Conservation (phyloP, 2,888 invertebrate species). For the Eugnorisma glareosa region DNA sequence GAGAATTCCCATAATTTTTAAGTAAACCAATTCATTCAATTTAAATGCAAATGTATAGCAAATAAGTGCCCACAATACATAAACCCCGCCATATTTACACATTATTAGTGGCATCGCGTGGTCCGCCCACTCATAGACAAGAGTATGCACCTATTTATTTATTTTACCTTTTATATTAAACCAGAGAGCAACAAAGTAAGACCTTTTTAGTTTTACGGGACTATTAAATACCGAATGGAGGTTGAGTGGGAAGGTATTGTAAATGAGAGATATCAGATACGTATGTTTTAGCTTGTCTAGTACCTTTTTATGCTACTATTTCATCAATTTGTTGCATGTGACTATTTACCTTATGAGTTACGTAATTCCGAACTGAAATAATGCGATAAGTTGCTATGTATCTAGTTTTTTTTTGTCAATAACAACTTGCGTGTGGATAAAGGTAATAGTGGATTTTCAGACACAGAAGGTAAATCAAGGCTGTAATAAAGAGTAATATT, state of each 20-base stretch:
- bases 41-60: slow-evolving; percentile 67
- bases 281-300: neutral
- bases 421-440: neutral
- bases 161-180: slow-evolving; percentile 55
- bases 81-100: slow-evolving; percentile 44
- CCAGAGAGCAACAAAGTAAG: slow-evolving; percentile 31
- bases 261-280: neutral
- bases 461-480: neutral
- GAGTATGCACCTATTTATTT: slow-evolving; percentile 69
- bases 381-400: neutral
- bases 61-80: slow-evolving; percentile 55
- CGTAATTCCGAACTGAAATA: neutral
- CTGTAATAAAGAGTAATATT: neutral
- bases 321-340: neutral
- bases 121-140: slow-evolving; percentile 68
- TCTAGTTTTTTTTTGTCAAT: neutral
- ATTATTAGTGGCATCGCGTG: slow-evolving; percentile 64
- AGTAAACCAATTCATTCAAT: slow-evolving; percentile 59
- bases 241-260: neutral
- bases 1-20: slow-evolving; percentile 30
- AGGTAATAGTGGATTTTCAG: neutral
- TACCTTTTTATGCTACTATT: neutral
- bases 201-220: slow-evolving; percentile 36
- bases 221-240: slow-evolving; percentile 27
- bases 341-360: neutral